Base-by-base conservation (phyloP, 2,888 invertebrate genomes). In the Chromoteleia sp. region DNA sequence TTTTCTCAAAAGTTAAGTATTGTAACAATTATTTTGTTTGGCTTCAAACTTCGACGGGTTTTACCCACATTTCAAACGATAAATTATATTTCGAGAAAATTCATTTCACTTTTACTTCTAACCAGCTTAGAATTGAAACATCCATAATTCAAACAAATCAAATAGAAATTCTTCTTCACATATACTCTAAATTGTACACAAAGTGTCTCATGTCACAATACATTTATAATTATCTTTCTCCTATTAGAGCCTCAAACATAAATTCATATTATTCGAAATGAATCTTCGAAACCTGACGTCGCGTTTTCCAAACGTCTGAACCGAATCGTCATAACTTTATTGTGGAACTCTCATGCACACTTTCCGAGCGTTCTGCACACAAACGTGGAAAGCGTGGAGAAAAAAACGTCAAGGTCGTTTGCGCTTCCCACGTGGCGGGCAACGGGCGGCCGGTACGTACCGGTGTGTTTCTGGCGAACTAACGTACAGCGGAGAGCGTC, bases 391-490 rank as follows among this genome's bases (percentile, higher is more conserved):
- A 76, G 70, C 68, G 77, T 41, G 50, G 30, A 73, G 67, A 84
- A 84, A 88, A 86, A 87, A 45, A 21, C 59, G 85, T 88, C 90
- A 90, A 90, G 90, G 90, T 86, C 89, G 89, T 90, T 87, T 87
- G 87, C 88, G 88, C 88, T 90, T 89, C 89, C 86, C 85, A 86
- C 86, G 76, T 80, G 68, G 75, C 67, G 70, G 54, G 39, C 39
- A 77, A 63, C 65, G 63, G 56, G 65, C 50, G 76, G 71, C 67
- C 71, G 59, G 61, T 48, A 52, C 63, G 73, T 61, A 63, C 77
- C 76, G 74, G 74, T 65, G 52, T 39, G 70, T 81, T 83, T 84
- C 84, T 83, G 82, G 80, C 15, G 73, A 45, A 70, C 61, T 61
- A 52, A 43, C 50, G 54, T 56, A 68, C 30, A 21, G 54, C 1